Evolutionary conservation across 2,113 vertebrate species (phyloP).

Genomic region (Pitta sordida): DNA sequence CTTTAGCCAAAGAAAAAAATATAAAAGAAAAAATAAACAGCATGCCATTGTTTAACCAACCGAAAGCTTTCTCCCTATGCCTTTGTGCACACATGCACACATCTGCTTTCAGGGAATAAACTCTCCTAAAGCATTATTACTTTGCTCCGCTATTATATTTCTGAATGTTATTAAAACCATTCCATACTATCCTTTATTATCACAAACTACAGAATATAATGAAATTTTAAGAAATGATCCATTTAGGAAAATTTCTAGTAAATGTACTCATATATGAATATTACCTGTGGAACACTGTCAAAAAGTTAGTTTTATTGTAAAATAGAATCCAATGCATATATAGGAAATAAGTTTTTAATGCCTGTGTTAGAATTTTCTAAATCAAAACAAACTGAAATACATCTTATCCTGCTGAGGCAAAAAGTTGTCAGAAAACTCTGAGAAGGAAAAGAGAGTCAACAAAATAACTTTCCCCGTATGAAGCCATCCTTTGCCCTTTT

Average conservation of each 20-base stretch:
- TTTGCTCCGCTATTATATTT: background rate
- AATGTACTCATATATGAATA: background rate
- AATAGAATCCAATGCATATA: background rate
- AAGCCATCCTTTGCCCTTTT: background rate
- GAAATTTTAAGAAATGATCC: background rate
- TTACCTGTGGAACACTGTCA: background rate
- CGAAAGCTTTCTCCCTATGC: background rate
- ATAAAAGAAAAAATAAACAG: background rate
- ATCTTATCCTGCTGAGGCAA: background rate
- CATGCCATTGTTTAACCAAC: background rate
- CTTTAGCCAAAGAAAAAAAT: background rate
- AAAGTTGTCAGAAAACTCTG: background rate
- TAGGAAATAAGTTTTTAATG: background rate
- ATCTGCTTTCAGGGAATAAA: constrained; percentile 20
- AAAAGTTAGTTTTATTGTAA: background rate
- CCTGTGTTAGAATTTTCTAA: background rate
- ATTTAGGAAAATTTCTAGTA: background rate
- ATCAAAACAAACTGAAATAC: background rate
- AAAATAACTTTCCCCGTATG: background rate
- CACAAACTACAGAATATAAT: background rate
- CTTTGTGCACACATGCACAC: background rate
- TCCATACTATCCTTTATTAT: background rate
- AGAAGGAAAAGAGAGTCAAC: background rate
- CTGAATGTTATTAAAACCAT: background rate
- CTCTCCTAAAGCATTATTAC: background rate